Conservation (phyloP, 64 coral and sea anemone species). For the Actinia tenebrosa region DNA sequence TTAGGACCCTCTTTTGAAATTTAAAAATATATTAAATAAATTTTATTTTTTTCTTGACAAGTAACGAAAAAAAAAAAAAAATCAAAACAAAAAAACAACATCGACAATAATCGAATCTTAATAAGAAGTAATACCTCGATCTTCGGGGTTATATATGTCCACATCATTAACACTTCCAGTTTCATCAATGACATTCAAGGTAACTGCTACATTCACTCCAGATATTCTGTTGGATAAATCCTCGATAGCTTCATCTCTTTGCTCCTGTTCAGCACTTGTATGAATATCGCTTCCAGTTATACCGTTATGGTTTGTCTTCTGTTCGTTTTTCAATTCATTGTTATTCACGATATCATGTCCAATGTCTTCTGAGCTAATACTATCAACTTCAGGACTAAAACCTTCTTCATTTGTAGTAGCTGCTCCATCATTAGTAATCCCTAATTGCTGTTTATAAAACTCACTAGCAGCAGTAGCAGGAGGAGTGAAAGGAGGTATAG, state of each 20-base stretch:
- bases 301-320: background rate
- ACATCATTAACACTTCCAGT: conserved; percentile 41
- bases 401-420: background rate
- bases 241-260: conserved; percentile 21
- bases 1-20: too few relatives aligned
- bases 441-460: background rate
- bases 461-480: conserved; percentile 11
- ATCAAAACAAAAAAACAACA: too few relatives aligned
- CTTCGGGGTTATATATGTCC: conserved; percentile 46
- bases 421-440: background rate
- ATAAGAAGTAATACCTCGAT: conserved; percentile 28
- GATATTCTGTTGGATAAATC: background rate
- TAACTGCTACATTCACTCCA: conserved; percentile 11
- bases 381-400: conserved; percentile 21
- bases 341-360: background rate
- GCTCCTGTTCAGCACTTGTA: background rate
- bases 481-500: background rate
- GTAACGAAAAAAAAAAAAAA: too few relatives aligned
- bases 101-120: background rate
- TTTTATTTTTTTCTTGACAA: too few relatives aligned
- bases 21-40: too few relatives aligned
- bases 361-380: conserved; percentile 20
- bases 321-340: background rate
- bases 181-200: conserved; percentile 57
- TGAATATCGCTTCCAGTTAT: background rate